Conservation (phyloP, 2,797 vertebrate genomes). For the Lagothrix lagotricha region DNA sequence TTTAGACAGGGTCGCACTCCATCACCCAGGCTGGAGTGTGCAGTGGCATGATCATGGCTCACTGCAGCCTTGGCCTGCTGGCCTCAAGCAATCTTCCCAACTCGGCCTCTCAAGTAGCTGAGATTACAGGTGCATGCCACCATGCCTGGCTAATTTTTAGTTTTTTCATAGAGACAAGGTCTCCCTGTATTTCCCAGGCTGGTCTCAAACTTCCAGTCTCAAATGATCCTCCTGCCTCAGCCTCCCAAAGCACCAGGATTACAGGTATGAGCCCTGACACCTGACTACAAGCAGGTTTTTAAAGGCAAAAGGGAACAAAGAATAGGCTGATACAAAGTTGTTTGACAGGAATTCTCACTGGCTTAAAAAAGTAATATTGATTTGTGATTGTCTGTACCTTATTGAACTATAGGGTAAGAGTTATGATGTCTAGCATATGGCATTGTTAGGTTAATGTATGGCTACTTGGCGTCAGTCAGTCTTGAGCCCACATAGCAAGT, state of each 20-base stretch:
- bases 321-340: not conserved
- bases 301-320: not conserved
- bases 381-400: not conserved
- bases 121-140: not conserved
- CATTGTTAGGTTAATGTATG: not conserved
- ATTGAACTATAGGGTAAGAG: not conserved
- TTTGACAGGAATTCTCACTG: not conserved
- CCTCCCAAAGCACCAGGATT: not conserved
- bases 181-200: not conserved
- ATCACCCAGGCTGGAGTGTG: not conserved
- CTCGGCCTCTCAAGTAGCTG: not conserved
- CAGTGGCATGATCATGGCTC: not conserved
- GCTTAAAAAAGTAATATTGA: not conserved
- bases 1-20: not conserved
- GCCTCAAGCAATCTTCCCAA: not conserved
- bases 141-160: not conserved
- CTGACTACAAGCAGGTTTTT: not conserved
- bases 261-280: not conserved
- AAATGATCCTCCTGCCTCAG: not conserved
- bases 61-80: not conserved
- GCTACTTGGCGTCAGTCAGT: not conserved
- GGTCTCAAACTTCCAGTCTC: not conserved
- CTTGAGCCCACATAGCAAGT: not conserved
- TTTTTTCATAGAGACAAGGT: not conserved
- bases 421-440: not conserved